Conservation (phyloP, 2,797 vertebrate species). For the Oreochromis mossambicus region DNA sequence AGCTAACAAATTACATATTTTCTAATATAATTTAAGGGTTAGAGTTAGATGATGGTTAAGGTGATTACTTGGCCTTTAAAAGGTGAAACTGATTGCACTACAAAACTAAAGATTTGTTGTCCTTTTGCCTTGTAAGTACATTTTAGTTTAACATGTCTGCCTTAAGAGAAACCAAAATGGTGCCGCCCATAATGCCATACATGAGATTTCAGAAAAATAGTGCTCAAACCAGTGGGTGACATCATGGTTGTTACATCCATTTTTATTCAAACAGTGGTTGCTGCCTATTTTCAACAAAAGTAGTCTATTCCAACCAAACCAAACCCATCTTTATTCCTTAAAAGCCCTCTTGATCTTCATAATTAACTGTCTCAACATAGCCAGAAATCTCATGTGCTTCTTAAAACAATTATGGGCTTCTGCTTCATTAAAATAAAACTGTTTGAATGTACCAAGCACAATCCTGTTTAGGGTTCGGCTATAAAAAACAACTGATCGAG, state of each 20-base stretch:
- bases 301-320: not conserved
- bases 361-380: conserved; percentile 35
- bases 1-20: fast-evolving
- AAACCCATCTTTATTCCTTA: not conserved
- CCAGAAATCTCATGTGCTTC: conserved; percentile 27
- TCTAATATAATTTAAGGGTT: not conserved
- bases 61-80: not conserved
- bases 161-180: not conserved
- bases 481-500: not conserved
- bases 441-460: conserved; percentile 9
- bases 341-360: conserved; percentile 18
- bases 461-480: conserved; percentile 1
- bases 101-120: fast-evolving
- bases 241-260: not conserved
- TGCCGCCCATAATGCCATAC: not conserved
- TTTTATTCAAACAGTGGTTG: not conserved
- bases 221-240: not conserved
- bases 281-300: not conserved
- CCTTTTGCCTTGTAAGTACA: not conserved
- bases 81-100: not conserved
- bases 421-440: conserved; percentile 18
- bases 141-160: not conserved
- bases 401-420: conserved; percentile 50
- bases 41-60: fast-evolving
- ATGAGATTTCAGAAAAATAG: not conserved